Base-by-base conservation (phyloP, 2,113 vertebrate genomes). In the Leptobrachium leishanense region DNA sequence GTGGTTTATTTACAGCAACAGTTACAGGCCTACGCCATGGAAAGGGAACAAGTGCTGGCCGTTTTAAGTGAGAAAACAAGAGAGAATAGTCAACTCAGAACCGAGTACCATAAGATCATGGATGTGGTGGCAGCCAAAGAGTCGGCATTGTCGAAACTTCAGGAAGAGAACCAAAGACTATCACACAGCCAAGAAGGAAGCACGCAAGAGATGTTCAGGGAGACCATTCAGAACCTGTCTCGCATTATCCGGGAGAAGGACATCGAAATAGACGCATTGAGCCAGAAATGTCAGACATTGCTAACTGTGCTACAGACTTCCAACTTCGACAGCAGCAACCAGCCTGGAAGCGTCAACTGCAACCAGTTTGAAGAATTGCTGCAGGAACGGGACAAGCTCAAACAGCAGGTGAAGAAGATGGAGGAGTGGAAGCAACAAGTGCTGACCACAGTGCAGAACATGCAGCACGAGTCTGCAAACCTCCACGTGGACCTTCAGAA, bases 391-490 rank as follows among this genome's bases (percentile, higher is more conserved):
- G 95, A 98, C 88, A 94, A 91, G 0, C 84, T 99, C 57, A 97
- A 98, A 72, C 97, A 98, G 62, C 97, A 99, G 82, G 96, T 98
- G 40, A 99, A 99, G 89, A 99, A 98, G 85, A 96, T 99, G 95
- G 96, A 98, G 15, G 98, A 99, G 84, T 99, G 98, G 98, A 99
- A 99, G 78, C 95, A 97, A 71, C 98, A 99, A 81, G 98, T 98
- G 64, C 97, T 98, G 84, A 99, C 98, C 7, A 98, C 98, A 0
- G 96, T 99, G 2, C 95, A 96, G 83, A 98, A 99, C 76, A 98
- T 99, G 97, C 96, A 98, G n/a, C 97, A 95, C 0, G 98, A 99
- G 87, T 98, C 97, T 0, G 97, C 94, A 10, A 95, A 98, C 82
- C 94, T 98, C 42, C 96, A 98, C 15, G 96, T 98, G 39, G 96